These are phyloP conservation scores for Notamacropus eugenii DNA, from an alignment of 2,797 vertebrate species.

Conservation along the genomic window DNA sequence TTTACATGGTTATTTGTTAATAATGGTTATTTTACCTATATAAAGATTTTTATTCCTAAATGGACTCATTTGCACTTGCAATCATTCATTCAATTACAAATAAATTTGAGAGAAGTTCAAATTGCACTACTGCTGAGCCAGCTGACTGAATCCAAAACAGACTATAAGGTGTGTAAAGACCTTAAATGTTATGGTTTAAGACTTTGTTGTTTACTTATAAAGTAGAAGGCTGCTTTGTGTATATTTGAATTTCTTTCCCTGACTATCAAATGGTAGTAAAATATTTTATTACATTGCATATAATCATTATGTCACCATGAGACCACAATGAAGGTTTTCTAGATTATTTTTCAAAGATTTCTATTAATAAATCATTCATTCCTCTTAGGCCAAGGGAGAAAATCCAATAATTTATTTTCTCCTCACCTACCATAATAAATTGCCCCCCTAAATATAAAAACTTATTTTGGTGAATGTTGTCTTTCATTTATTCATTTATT, in stretches of 20 bases:
- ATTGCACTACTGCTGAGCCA: not conserved
- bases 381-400: not conserved
- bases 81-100: not conserved
- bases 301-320: not conserved
- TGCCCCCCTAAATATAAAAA: not conserved
- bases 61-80: not conserved
- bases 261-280: not conserved
- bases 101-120: not conserved
- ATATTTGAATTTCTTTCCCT: not conserved
- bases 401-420: not conserved
- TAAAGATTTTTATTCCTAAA: not conserved
- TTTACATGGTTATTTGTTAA: not conserved
- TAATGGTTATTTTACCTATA: not conserved
- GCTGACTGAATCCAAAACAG: not conserved
- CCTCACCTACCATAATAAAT: not conserved
- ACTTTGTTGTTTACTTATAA: not conserved
- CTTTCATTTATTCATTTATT: not conserved
- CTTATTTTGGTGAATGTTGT: not conserved
- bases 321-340: not conserved
- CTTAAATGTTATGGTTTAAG: not conserved
- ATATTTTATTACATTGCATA: not conserved
- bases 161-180: not conserved
- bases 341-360: not conserved
- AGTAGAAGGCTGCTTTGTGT: not conserved
- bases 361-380: not conserved